phyloP scores from a whole-genome alignment of 2,888 invertebrate species.

The Epinotia brunnichana region DNA sequence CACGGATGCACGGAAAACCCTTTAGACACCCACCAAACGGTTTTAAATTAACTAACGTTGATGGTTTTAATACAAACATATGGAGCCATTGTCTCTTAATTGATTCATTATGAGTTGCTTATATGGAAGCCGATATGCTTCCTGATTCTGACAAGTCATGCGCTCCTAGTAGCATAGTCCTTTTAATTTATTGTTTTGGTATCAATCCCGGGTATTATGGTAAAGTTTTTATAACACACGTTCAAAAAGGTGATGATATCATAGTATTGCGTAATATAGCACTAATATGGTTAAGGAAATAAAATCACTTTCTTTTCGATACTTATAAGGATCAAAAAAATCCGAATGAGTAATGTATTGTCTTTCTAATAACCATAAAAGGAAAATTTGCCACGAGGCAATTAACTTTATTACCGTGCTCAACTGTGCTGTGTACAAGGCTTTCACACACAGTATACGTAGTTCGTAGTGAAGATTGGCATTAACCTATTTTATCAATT shows the following conservation, averaged over 20 bases:
- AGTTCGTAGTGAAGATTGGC: constrained; percentile 16
- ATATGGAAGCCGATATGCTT: constrained; percentile 43
- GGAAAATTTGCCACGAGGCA: constrained; percentile 39
- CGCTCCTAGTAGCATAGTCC: constrained; percentile 21
- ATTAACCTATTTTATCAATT: constrained; percentile 36
- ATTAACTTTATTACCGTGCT: constrained; percentile 39
- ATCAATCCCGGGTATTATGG: not conserved
- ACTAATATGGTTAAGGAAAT: not conserved
- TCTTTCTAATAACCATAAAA: constrained; percentile 29
- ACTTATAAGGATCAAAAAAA: not conserved
- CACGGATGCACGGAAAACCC: constrained; percentile 49
- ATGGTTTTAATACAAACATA: constrained; percentile 26
- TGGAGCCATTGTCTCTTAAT: constrained; percentile 56
- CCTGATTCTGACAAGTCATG: constrained; percentile 34
- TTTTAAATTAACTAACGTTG: constrained; percentile 29
- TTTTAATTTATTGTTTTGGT: constrained; percentile 24
- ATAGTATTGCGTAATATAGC: constrained; percentile 9
- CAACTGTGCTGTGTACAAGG: constrained; percentile 19
- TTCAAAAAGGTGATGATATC: constrained; percentile 8
- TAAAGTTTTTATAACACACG: not conserved
- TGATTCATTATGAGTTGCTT: constrained; percentile 49
- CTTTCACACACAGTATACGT: constrained; percentile 12
- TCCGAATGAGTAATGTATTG: constrained; percentile 6
- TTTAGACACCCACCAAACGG: constrained; percentile 48
- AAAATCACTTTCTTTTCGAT: constrained; percentile 4